These are phyloP conservation scores for Miichthys miiuy DNA, from an alignment of 2,797 vertebrate species.

Conservation along the genomic window DNA sequence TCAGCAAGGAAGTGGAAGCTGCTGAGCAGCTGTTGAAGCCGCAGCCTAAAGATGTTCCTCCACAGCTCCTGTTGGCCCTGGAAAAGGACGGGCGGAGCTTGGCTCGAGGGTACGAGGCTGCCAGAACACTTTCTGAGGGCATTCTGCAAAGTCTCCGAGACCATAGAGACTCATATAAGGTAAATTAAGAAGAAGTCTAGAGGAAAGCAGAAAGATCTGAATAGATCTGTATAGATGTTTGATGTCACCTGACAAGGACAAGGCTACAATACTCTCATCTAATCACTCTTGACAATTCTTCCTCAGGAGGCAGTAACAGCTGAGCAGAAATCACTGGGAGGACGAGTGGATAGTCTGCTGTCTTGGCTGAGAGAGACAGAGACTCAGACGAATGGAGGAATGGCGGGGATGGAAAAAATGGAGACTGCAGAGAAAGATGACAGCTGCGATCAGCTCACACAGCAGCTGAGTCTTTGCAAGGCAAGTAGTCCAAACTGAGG, in stretches of 20 bases:
- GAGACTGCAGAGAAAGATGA: conserved; percentile 49
- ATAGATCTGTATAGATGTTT: not conserved
- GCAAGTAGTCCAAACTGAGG: conserved; percentile 68
- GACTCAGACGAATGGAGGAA: conserved; percentile 70
- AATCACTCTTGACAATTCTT: conserved; percentile 3
- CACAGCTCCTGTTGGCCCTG: conserved; percentile 91
- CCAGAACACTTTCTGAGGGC: conserved; percentile 81
- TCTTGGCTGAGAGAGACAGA: conserved; percentile 80
- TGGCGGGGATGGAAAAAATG: conserved; percentile 60
- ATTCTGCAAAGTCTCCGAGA: conserved; percentile 84
- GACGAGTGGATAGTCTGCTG: conserved; percentile 73
- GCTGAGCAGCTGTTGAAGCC: conserved; percentile 85
- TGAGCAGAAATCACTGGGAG: conserved; percentile 84
- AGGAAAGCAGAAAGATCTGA: not conserved
- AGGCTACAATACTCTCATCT: not conserved
- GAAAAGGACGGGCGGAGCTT: conserved; percentile 94
- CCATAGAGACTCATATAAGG: conserved; percentile 86
- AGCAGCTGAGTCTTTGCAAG: conserved; percentile 84
- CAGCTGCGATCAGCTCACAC: conserved; percentile 66
- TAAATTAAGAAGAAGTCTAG: conserved; percentile 58
- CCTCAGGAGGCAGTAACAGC: conserved; percentile 80
- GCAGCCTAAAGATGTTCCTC: conserved; percentile 88
- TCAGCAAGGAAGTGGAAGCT: conserved; percentile 87
- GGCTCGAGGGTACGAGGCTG: conserved; percentile 88
- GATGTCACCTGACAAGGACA: not conserved